These are phyloP conservation scores for Steinernema scapterisci DNA, from an alignment of 2,888 invertebrate genomes.

Conservation along the genomic window DNA sequence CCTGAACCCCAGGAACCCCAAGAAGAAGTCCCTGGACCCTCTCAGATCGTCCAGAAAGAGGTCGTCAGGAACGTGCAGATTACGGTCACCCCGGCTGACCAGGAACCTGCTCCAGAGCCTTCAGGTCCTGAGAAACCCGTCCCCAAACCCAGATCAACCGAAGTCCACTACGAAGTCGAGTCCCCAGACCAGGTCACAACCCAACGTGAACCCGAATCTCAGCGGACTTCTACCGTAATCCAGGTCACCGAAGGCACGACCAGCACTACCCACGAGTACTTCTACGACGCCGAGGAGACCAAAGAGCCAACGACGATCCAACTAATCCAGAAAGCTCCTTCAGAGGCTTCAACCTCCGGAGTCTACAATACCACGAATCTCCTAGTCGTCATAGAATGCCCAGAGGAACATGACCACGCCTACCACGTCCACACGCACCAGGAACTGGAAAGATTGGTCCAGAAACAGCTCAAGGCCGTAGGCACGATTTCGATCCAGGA, in stretches of 20 bases:
- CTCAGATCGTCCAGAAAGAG: not conserved
- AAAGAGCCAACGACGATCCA: not conserved
- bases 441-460: not conserved
- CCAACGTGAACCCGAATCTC: not conserved
- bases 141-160: not conserved
- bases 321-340: conserved; percentile 11
- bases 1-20: not conserved
- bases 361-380: conserved; percentile 18
- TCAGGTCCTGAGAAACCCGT: no score
- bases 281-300: not conserved
- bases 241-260: not conserved
- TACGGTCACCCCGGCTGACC: not conserved
- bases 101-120: not conserved
- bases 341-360: conserved; percentile 14
- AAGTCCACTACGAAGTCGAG: conserved; percentile 34
- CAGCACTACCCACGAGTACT: not conserved
- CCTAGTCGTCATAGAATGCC: conserved; percentile 2
- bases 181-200: not conserved
- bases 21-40: not conserved
- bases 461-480: not conserved
- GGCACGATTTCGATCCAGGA: conserved; percentile 17
- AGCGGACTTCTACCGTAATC: not conserved
- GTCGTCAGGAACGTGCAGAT: no score
- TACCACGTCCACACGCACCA: not conserved
- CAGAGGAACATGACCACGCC: conserved; percentile 18